These are phyloP conservation scores for Caenorhabditis tropicalis DNA, from an alignment of 1,140 invertebrate species.

Conservation along the genomic window DNA sequence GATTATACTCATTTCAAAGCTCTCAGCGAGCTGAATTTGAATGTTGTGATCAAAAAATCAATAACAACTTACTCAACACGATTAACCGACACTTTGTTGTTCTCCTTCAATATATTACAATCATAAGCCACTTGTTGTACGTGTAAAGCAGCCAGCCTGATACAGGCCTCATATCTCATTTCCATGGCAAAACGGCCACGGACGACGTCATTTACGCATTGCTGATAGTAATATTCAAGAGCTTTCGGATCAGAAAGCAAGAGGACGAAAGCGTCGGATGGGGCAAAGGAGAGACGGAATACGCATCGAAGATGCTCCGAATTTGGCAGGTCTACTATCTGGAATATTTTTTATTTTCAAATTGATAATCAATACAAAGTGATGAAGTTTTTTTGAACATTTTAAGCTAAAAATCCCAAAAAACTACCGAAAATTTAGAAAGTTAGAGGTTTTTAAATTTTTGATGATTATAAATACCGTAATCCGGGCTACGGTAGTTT, in stretches of 20 bases:
- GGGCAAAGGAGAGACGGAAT: conserved; percentile 86
- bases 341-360: conserved; percentile 65
- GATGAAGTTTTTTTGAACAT: not conserved
- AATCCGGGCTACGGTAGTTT: too few relatives aligned
- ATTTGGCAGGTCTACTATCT: conserved; percentile 86
- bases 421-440: not conserved
- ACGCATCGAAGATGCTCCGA: conserved; percentile 86
- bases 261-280: conserved; percentile 74
- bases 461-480: too few relatives aligned
- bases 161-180: conserved; percentile 82
- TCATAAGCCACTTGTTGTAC: conserved; percentile 85
- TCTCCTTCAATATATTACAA: conserved; percentile 73
- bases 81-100: conserved; percentile 79
- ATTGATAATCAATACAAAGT: not conserved
- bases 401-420: too few relatives aligned
- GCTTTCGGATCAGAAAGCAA: conserved; percentile 83
- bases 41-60: conserved; percentile 8
- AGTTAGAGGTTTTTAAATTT: conserved; percentile 46
- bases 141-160: conserved; percentile 84
- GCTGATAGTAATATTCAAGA: conserved; percentile 87
- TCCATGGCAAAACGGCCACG: conserved; percentile 88
- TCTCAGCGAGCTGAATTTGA: too few relatives aligned
- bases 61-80: conserved; percentile 84
- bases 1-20: too few relatives aligned
- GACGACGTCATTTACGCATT: conserved; percentile 89